Percentiles rank a stretch among this genome's conserved stretches.
These are phyloP conservation scores for Perodicticus potto DNA, from an alignment of 2,797 vertebrate species.

Conservation along the genomic window DNA sequence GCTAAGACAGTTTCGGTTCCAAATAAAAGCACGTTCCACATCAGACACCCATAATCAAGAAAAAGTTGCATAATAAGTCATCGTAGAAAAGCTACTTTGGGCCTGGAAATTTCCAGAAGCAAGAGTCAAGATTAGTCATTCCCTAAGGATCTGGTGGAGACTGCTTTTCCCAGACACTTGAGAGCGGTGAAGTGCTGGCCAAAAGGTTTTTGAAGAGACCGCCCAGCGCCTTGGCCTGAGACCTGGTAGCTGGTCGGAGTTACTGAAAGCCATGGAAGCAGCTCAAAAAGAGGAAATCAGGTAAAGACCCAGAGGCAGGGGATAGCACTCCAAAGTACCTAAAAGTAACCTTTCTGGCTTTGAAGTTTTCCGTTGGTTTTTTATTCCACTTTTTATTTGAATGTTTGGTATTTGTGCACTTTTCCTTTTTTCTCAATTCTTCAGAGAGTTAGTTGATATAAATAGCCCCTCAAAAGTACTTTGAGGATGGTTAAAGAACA, in stretches of 20 bases:
- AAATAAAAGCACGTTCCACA: background rate
- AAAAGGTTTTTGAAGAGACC: background rate
- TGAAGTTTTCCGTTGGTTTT: conserved; percentile 34
- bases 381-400: background rate
- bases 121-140: background rate
- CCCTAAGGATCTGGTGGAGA: background rate
- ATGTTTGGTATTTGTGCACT: background rate
- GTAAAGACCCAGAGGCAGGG: conserved; percentile 68
- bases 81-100: background rate
- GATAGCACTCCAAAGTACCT: background rate
- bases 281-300: conserved; percentile 77
- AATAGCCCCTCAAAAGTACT: conserved; percentile 43
- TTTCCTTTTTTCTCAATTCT: background rate
- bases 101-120: background rate
- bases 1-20: background rate
- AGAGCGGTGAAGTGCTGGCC: background rate
- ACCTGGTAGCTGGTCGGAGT: background rate
- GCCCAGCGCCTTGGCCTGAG: background rate
- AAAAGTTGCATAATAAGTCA: background rate
- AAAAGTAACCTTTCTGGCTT: conserved; percentile 24
- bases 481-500: conserved; percentile 29
- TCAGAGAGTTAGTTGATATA: background rate
- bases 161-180: conserved; percentile 58
- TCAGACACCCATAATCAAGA: background rate
- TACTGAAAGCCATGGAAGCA: conserved; percentile 74